Evolutionary conservation across 2,113 vertebrate genomes (phyloP).

Genomic region (Mastomys coucha): DNA sequence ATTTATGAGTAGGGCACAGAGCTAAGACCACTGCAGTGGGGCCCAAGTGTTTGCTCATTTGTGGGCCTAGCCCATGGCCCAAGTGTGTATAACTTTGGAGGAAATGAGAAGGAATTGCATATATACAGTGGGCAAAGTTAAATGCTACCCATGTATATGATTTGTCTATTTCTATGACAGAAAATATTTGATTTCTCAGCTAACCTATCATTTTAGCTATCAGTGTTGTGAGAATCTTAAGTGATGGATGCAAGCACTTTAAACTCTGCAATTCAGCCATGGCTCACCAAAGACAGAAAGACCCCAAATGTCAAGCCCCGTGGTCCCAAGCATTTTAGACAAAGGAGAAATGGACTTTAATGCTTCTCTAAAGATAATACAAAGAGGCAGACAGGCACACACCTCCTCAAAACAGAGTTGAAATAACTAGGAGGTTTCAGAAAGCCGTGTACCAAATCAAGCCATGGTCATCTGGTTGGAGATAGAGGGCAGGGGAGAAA

Average conservation of each 20-base stretch:
- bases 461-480: neutral
- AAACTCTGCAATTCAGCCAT: neutral
- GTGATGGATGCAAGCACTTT: neutral
- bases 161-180: neutral
- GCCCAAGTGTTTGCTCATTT: neutral
- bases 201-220: neutral
- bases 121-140: neutral
- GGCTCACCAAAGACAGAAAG: neutral
- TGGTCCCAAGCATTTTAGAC: neutral
- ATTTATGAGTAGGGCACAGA: neutral
- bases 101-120: neutral
- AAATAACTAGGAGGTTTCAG: neutral
- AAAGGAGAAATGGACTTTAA: neutral
- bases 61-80: neutral
- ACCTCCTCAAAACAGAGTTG: neutral
- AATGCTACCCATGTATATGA: neutral
- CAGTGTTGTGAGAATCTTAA: neutral
- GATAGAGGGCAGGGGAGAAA: neutral
- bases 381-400: neutral
- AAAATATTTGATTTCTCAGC: neutral
- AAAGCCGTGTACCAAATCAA: neutral
- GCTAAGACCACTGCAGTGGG: neutral
- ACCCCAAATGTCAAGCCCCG: neutral
- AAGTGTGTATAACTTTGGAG: neutral
- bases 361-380: neutral